A percentile compares a stretch with the other conserved stretches of the same genome.
These are phyloP conservation scores for Ectropis grisescens DNA, from an alignment of 1,140 invertebrate species.

Conservation along the genomic window DNA sequence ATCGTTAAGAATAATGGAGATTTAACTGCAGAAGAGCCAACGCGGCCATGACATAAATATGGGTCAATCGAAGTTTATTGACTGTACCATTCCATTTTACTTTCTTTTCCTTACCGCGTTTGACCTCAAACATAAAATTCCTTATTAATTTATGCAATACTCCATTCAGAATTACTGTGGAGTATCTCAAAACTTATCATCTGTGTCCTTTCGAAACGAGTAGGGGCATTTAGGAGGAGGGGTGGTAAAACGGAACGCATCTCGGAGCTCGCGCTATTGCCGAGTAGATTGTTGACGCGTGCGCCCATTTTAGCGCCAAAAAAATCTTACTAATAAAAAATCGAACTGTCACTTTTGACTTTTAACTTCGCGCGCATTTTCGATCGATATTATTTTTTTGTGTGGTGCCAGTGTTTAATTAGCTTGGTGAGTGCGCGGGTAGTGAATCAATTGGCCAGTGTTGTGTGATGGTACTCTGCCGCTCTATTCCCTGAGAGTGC, in stretches of 20 bases:
- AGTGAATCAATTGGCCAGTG: slow-evolving; percentile 12
- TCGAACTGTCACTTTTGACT: slow-evolving; percentile 17
- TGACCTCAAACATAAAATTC: slow-evolving; percentile 4
- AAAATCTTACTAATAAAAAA: too few species aligned
- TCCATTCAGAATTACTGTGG: slow-evolving; percentile 40
- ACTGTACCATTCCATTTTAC: too few species aligned
- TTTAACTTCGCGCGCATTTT: slow-evolving; percentile 9
- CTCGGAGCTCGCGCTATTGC: slow-evolving; percentile 37
- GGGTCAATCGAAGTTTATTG: too few species aligned
- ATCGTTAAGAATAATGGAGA: too few species aligned
- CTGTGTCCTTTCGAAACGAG: slow-evolving; percentile 61
- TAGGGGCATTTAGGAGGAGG: slow-evolving; percentile 52
- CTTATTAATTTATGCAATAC: slow-evolving; percentile 42
- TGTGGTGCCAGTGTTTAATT: slow-evolving; percentile 2
- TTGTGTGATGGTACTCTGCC: slow-evolving; percentile 60
- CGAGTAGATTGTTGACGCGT: slow-evolving; percentile 31
- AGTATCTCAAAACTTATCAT: slow-evolving; percentile 25
- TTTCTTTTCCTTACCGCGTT: too few species aligned
- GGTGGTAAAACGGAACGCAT: slow-evolving; percentile 56
- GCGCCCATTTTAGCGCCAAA: slow-evolving; percentile 27
- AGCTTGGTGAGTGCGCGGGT: too few species aligned
- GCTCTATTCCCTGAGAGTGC: slow-evolving; percentile 48
- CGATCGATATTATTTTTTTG: slow-evolving; percentile 6
- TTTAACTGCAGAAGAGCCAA: too few species aligned
- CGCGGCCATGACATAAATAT: too few species aligned